phyloP scores from a whole-genome alignment of 1,140 invertebrate genomes.

The Eubasilissa regina region DNA sequence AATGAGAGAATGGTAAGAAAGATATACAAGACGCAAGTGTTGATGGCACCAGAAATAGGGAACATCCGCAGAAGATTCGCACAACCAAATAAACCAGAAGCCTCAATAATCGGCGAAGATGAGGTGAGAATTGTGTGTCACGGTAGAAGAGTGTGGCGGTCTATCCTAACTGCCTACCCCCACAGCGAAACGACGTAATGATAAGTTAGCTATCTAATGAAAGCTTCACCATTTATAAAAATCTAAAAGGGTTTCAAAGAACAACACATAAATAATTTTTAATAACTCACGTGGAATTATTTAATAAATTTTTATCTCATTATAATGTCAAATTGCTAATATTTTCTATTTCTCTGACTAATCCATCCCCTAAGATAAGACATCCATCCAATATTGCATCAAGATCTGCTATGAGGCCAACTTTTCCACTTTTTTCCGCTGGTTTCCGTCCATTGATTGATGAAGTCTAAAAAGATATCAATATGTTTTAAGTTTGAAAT shows the following conservation, averaged over 20 bases:
- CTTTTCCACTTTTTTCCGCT: slow-evolving; percentile 62
- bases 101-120: too few species aligned
- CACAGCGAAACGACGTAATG: too few species aligned
- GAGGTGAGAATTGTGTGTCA: too few species aligned
- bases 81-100: too few species aligned
- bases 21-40: too few species aligned
- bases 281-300: not conserved
- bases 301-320: not conserved
- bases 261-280: not conserved
- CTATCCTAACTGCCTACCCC: too few species aligned
- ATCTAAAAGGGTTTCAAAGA: not conserved
- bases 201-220: not conserved
- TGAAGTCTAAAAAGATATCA: slow-evolving; percentile 63
- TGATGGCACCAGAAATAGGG: too few species aligned
- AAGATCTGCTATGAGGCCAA: slow-evolving; percentile 75
- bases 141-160: too few species aligned
- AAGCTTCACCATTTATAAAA: not conserved
- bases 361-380: slow-evolving; percentile 76
- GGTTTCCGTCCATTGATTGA: slow-evolving; percentile 68
- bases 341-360: slow-evolving; percentile 73
- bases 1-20: too few species aligned
- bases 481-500: too few species aligned
- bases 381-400: slow-evolving; percentile 84
- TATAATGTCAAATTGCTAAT: slow-evolving; percentile 45
- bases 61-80: too few species aligned